Percentiles rank a stretch among this genome's conserved stretches.
Evolutionary conservation across 1,140 invertebrate species (phyloP).

Genomic region (Cheumatopsyche charites): DNA sequence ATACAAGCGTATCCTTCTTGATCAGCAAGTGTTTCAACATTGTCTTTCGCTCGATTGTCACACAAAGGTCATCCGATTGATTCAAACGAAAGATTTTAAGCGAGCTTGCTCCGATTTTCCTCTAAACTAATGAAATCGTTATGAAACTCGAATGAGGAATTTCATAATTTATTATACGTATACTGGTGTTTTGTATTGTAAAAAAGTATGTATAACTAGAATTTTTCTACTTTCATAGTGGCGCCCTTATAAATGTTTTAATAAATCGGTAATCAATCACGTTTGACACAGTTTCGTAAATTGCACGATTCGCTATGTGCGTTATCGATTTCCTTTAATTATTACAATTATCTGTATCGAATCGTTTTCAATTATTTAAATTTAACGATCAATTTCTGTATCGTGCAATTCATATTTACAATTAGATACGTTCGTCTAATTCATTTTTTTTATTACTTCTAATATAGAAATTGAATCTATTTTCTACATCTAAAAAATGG

Average conservation of each 20-base stretch:
- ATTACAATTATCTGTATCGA: background rate
- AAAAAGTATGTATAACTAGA: background rate
- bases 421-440: background rate
- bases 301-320: background rate
- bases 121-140: no score
- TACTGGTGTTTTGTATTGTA: no score
- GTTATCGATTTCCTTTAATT: background rate
- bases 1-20: no score
- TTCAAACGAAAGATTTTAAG: no score
- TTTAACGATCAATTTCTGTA: background rate
- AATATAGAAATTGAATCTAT: background rate
- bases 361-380: background rate
- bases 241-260: background rate
- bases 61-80: no score
- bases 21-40: no score
- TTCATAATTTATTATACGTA: no score
- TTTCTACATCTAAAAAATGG: no score
- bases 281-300: conserved; percentile 25
- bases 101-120: no score
- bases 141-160: no score
- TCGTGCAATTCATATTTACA: background rate
- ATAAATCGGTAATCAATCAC: conserved; percentile 16
- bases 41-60: no score
- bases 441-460: background rate
- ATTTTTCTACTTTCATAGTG: background rate